Evolutionary conservation across 2,113 vertebrate genomes (phyloP), one percentile per base, ranked within the genome.

Genomic region (Nannobrachium achirus): DNA sequence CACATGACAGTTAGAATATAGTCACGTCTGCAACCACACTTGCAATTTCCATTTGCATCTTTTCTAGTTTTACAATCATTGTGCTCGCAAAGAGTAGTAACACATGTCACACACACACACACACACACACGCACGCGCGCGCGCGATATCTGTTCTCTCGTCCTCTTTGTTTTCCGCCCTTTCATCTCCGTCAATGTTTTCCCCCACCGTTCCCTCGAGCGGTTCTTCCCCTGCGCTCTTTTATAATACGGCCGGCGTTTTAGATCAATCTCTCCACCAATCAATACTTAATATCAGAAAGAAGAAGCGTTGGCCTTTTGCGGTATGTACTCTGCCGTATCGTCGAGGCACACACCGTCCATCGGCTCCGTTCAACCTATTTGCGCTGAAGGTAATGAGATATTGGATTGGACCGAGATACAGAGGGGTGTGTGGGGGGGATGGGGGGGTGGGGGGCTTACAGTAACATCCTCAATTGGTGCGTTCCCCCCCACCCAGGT

Each of bases 231-330:
- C 71, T 48, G 67, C 42, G 73, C 75, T 76, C 78, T 71, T 86
- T 86, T 84, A 3, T 33, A 84, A 88, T 86, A 85, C 38, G 57
- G 10, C 68, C 2, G 41, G 60, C 69, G 85, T 81, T 88, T n/a
- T 69, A 81, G 86, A 87, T 89, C 83, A 86, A 87, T 86, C 73
- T 78, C 55, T 63, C 57, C 44, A 7, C 58, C 56, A 81, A 90
- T 91, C 89, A 80, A 91, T 91, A 91, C 77, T 87, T 91, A 87
- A 91, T 91, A 91, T 91, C 82, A 87, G 89, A 87, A 84, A 85
- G n/a, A 83, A 86, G 49, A 52, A 80, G 80, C 71, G 39, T 71
- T 81, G 85, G 86, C 81, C 80, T 84, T 89, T 86, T 81, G 80
- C 78, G 74, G 71, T 81, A 86, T 79, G 70, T 83, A 84, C 85